Base-by-base conservation (phyloP, 2,888 invertebrate species). In the Phortica magna region DNA sequence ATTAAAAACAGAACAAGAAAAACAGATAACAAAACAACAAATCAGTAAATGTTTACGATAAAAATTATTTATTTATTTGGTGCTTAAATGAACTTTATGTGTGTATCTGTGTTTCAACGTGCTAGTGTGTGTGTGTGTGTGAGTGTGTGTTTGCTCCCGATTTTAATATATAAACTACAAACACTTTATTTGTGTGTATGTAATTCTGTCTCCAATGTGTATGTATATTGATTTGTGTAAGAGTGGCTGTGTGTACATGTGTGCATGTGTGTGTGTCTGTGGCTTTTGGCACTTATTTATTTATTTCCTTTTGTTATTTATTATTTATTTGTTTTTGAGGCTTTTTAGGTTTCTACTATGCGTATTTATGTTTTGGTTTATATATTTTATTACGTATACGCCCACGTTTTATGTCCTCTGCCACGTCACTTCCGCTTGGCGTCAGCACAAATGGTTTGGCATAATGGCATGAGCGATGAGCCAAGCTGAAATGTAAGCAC, bases 261-360 rank as follows among this genome's bases (percentile, higher is more conserved):
- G n/a, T 2, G 10, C 31, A 7, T 31, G 39, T 2, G 39, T 65
- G 12, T 68, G 17, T 68, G 3, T 43, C 3, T 65, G 12, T 68
- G 17, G 43, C 5, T 43, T 14, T 19, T 59, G 17, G 59, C 59
- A 59, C 59, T 17, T 43, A 61, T 61, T 42, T 73, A 59, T 59
- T 42, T 73, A 42, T 73, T 19, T 73, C 14, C 65, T 73, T 61
- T 57, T 61, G 59, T 73, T 73, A 43, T 59, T 73, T 73, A 73
- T 73, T 73, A 73, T 73, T 73, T 73, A 73, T 73, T 61, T 73
- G 61, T 42, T 73, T 59, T 61, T 59, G 61, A 41, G 73, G 59
- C 43, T 61, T 61, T 73, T 61, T 65, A 65, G 31, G 61, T 73
- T 59, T 59, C 55, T 61, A 55, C 59, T 41, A 2, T 57, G 72